phyloP scores from a whole-genome alignment of 2,113 vertebrate genomes.

The Athene cunicularia region DNA sequence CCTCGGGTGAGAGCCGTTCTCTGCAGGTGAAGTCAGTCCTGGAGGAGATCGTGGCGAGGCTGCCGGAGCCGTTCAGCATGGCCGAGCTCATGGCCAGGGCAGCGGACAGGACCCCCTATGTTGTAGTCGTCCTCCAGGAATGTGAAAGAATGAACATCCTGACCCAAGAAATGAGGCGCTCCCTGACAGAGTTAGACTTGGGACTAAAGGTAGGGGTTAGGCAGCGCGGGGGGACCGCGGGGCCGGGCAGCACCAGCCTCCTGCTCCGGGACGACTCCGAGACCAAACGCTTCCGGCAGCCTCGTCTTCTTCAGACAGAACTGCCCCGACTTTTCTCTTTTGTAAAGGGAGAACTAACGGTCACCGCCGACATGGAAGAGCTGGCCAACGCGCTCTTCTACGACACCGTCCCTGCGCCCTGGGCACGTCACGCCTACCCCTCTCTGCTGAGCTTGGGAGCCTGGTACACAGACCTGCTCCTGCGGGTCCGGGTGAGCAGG shows the following conservation, averaged over 20 bases:
- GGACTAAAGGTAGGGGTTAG: conserved; percentile 70
- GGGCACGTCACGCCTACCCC: conserved; percentile 78
- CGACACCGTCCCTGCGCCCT: conserved; percentile 65
- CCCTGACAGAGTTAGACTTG: conserved; percentile 71
- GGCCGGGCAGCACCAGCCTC: not conserved
- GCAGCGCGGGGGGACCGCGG: not conserved
- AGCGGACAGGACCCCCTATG: conserved; percentile 69
- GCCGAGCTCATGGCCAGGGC: conserved; percentile 67
- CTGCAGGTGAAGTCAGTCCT: conserved; percentile 75
- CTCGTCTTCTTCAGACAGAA: not conserved
- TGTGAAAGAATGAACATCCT: conserved; percentile 80
- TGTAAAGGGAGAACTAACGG: conserved; percentile 77
- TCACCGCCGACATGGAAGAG: conserved; percentile 80
- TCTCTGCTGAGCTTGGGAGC: conserved; percentile 72
- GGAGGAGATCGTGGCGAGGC: conserved; percentile 65
- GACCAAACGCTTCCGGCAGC: rapidly evolving
- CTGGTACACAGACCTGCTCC: conserved; percentile 77
- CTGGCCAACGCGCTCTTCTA: conserved; percentile 75
- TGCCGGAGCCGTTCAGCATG: conserved; percentile 75
- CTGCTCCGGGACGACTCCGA: rapidly evolving
- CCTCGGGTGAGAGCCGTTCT: not conserved
- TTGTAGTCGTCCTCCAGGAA: conserved; percentile 77
- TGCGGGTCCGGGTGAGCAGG: conserved; percentile 70
- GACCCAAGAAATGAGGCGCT: conserved; percentile 72
- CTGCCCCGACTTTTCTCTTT: not conserved